Conservation (phyloP, 2,797 vertebrate genomes). For the Percopsis omiscomaycus region DNA sequence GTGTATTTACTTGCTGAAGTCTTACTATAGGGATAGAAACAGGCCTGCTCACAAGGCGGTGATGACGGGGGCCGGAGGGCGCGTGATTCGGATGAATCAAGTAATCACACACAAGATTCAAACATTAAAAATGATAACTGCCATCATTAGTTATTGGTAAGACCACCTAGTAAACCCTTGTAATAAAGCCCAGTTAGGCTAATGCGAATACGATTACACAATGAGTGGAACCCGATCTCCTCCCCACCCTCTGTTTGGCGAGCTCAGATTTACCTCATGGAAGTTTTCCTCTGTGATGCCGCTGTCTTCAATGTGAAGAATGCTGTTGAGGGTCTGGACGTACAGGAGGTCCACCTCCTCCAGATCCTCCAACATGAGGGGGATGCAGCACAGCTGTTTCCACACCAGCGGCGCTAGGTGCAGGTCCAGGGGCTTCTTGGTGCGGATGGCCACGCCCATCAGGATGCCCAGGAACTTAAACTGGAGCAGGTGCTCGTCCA, state of each 20-base stretch:
- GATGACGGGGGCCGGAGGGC: not conserved
- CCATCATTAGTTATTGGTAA: no score
- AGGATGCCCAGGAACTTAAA: conserved; percentile 82
- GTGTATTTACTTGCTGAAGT: not conserved
- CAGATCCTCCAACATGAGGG: conserved; percentile 76
- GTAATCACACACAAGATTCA: conserved; percentile 6
- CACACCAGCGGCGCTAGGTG: conserved; percentile 83
- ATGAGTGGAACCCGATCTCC: no score
- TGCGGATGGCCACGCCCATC: conserved; percentile 84
- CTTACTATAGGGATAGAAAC: conserved; percentile 10
- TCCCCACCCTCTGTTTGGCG: not conserved
- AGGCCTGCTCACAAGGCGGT: conserved; percentile 7
- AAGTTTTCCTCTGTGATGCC: conserved; percentile 85
- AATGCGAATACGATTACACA: no score
- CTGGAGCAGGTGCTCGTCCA: conserved; percentile 80
- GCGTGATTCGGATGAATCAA: conserved; percentile 17
- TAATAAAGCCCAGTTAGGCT: no score
- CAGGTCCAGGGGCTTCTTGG: conserved; percentile 84
- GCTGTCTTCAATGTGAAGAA: conserved; percentile 82
- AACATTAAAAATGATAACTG: not conserved
- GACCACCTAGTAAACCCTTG: no score
- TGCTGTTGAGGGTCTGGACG: conserved; percentile 81
- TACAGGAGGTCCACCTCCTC: conserved; percentile 84
- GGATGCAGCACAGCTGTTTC: conserved; percentile 84
- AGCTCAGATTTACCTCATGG: conserved; percentile 71